Conservation (phyloP, 2,797 vertebrate species). For the Micrastur ruficollis region DNA sequence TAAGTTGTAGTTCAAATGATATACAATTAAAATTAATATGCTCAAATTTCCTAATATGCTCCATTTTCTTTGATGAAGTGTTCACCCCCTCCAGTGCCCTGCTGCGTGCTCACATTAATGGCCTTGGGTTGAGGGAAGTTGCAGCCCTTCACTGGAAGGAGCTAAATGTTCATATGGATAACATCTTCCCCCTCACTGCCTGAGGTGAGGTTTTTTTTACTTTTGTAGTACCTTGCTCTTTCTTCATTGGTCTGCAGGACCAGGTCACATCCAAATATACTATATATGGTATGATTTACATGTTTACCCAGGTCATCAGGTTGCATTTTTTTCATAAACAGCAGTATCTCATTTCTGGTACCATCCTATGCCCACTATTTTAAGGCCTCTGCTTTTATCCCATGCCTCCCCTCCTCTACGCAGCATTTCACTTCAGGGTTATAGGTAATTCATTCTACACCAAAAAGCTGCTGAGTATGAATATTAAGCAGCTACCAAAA, state of each 20-base stretch:
- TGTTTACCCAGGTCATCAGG: background rate
- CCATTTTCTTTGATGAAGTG: background rate
- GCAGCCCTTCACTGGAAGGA: background rate
- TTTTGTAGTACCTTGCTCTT: background rate
- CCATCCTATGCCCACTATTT: background rate
- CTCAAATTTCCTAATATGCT: background rate
- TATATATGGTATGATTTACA: background rate
- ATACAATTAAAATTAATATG: background rate
- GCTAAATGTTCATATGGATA: background rate
- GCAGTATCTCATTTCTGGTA: background rate
- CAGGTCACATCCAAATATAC: background rate
- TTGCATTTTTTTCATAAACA: background rate
- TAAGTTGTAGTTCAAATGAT: background rate
- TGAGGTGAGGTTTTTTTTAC: fast-evolving
- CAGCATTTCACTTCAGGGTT: background rate
- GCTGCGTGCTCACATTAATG: background rate
- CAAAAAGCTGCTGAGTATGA: background rate
- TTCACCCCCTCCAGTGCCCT: background rate
- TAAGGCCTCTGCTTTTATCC: background rate
- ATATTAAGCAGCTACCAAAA: background rate
- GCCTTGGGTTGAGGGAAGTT: background rate
- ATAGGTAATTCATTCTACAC: background rate
- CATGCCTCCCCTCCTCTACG: background rate
- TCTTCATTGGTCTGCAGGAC: background rate
- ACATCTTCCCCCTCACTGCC: no score